Conservation (phyloP, 2,113 vertebrate species). For the Sialia sialis region DNA sequence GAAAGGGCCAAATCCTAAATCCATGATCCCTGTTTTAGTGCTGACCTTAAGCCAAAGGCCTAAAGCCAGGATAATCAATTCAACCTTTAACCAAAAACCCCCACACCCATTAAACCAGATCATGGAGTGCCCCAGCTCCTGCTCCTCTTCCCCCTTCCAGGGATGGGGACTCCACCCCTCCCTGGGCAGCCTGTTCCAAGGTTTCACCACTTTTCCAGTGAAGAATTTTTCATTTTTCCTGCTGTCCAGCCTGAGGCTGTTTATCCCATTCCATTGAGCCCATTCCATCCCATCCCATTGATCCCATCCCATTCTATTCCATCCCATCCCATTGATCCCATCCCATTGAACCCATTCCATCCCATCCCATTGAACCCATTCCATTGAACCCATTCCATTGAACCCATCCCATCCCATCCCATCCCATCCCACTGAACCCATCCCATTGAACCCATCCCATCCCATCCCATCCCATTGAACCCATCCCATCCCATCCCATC, state of each 20-base stretch:
- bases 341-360: too few species aligned
- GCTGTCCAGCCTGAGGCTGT: rapidly evolving
- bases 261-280: neutral
- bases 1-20: neutral
- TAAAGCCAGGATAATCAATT: too few species aligned
- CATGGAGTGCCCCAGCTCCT: neutral
- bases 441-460: too few species aligned
- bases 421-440: too few species aligned
- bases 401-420: too few species aligned
- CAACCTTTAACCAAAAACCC: too few species aligned
- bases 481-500: too few species aligned
- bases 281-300: neutral
- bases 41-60: neutral
- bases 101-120: rapidly evolving
- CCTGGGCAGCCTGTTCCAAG: neutral
- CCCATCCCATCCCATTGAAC: neutral
- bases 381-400: neutral
- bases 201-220: neutral
- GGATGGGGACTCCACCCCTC: neutral
- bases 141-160: too few species aligned
- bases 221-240: too few species aligned
- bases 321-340: too few species aligned
- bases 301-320: too few species aligned
- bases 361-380: rapidly evolving
- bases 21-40: rapidly evolving